phyloP scores from a whole-genome alignment of 37 sponge, comb jelly and placozoan species.

The Crambe crambe region DNA sequence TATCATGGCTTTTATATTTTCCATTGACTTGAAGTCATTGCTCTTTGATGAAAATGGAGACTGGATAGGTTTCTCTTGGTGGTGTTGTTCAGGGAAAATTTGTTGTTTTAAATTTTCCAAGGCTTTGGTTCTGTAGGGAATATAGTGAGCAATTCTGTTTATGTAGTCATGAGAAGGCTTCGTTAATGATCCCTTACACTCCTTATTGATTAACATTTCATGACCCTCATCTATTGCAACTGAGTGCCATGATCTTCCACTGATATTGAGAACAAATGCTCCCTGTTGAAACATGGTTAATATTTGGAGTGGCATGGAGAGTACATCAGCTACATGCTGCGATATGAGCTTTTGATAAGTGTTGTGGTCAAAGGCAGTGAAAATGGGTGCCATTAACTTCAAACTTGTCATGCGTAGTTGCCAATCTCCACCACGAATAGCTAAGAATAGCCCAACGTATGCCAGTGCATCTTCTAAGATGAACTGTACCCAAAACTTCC shows the following conservation, averaged over 20 bases:
- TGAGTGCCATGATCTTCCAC: no score
- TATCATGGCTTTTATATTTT: conserved; percentile 13
- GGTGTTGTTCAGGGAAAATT: conserved; percentile 4
- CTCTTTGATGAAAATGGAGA: not conserved
- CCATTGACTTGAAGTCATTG: not conserved
- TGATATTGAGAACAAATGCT: no score
- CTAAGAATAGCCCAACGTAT: conserved; percentile 11
- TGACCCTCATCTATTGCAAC: no score
- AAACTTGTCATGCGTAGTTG: conserved; percentile 19
- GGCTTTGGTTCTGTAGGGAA: conserved; percentile 16
- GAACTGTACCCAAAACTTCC: conserved; percentile 41
- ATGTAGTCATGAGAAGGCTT: no score
- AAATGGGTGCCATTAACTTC: conserved; percentile 43
- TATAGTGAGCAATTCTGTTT: conserved; percentile 5
- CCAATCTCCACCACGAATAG: conserved; percentile 44
- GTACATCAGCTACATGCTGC: no score
- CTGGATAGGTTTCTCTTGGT: not conserved
- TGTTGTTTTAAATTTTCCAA: conserved; percentile 13
- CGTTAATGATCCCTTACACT: no score
- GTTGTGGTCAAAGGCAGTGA: conserved; percentile 15
- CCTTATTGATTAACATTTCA: no score
- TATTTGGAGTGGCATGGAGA: no score
- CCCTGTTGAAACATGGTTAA: no score
- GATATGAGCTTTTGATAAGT: conserved; percentile 22
- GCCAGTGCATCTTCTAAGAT: conserved; percentile 31